These are phyloP conservation scores for Rhyzopertha dominica DNA, from an alignment of 1,140 invertebrate species.

Conservation along the genomic window DNA sequence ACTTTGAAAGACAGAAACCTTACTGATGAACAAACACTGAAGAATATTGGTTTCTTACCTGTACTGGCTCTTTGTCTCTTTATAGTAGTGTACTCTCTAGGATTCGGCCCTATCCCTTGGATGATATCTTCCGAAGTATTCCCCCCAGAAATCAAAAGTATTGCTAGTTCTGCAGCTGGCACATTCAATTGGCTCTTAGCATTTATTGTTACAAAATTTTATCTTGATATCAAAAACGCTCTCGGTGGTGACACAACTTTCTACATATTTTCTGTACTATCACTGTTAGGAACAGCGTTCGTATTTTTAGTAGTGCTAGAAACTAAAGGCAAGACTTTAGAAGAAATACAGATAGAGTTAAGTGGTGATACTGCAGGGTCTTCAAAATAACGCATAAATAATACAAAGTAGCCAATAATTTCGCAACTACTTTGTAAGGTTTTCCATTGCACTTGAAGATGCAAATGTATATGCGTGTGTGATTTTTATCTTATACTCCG, in stretches of 20 bases:
- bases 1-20: conserved; percentile 49
- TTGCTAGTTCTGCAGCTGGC: conserved; percentile 68
- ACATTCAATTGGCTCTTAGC: conserved; percentile 75
- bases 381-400: too few species aligned
- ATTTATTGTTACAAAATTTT: conserved; percentile 78
- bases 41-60: conserved; percentile 57
- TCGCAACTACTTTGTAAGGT: too few species aligned
- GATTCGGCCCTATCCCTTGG: conserved; percentile 78
- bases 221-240: conserved; percentile 47
- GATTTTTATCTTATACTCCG: too few species aligned
- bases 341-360: conserved; percentile 66
- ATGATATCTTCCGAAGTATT: conserved; percentile 72
- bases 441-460: too few species aligned
- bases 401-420: too few species aligned
- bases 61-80: conserved; percentile 68
- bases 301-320: conserved; percentile 66
- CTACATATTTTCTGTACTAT: conserved; percentile 59
- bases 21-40: conserved; percentile 21
- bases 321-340: conserved; percentile 68
- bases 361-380: too few species aligned
- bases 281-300: conserved; percentile 58
- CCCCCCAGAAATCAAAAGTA: conserved; percentile 69
- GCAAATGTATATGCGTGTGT: too few species aligned
- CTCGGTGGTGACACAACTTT: conserved; percentile 56
- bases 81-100: conserved; percentile 71